phyloP scores from a whole-genome alignment of 2,797 vertebrate genomes.

The Agapornis canus region DNA sequence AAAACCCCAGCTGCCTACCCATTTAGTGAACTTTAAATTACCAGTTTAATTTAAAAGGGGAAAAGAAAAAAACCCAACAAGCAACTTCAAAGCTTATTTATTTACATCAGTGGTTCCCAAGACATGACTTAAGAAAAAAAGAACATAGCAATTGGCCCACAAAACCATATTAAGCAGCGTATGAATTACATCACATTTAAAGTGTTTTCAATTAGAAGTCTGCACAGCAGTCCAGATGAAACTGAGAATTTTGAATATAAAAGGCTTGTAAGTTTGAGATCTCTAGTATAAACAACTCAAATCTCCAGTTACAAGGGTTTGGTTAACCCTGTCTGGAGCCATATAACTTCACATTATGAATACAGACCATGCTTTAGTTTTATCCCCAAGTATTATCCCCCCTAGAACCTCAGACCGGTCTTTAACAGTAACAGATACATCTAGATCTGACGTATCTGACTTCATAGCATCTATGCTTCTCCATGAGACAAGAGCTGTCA shows the following conservation, averaged over 20 bases:
- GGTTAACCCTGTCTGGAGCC: neutral
- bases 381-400: neutral
- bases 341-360: neutral
- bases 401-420: neutral
- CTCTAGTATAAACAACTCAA: neutral
- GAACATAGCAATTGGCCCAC: neutral
- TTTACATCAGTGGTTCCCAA: neutral
- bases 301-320: neutral
- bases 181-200: neutral
- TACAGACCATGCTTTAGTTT: neutral
- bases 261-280: neutral
- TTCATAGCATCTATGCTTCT: neutral
- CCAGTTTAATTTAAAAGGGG: neutral
- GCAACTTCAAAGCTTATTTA: neutral
- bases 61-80: neutral
- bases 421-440: neutral
- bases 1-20: neutral
- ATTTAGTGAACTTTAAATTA: neutral
- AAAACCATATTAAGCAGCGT: neutral
- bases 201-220: slow-evolving; percentile 27
- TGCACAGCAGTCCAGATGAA: neutral
- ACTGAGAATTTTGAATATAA: neutral
- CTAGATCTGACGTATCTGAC: neutral
- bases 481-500: neutral
- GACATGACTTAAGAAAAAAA: neutral